Evolutionary conservation across 2,888 invertebrate species (phyloP), one percentile per base, ranked within the genome.

Genomic region (Netelia inedita): DNA sequence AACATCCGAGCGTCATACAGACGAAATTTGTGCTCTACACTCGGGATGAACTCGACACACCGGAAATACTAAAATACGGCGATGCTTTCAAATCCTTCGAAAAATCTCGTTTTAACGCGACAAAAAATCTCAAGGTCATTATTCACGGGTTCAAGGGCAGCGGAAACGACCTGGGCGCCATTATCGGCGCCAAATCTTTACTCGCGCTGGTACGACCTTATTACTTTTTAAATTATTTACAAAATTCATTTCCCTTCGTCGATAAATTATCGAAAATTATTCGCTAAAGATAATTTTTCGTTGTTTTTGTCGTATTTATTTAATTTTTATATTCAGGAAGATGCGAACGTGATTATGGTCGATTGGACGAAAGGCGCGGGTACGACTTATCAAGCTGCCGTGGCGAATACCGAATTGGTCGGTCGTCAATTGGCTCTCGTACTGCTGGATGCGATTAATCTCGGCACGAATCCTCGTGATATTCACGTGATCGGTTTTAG

Each of bases 331-430:
- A 73, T 74, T 88, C 87, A 96, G 96, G 94, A 94, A 87, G 94
- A 95, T 87, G 94, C 92, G 35, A 95, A 95, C 87, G 94, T 95
- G 43, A 91, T 95, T 16, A 87, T 95, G 3, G 92, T 95, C 83
- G 95, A 96, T 87, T 96, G 96, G 96, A 94, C 94, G 35, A 93
- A 93, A 80, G 95, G 95, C 1, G 95, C 96, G 0, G 95, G 95
- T 0, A 95, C 95, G 0, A 94, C 94, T 14, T 96, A 96, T 88
- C 91, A 94, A 6, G 91, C 93, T 14, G 95, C 95, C 0, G 95
- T 95, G 1, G 95, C 95, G 0, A 96, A 96, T 87, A 95, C 95
- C 0, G 95, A 96, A 91, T 91, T 95, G 2, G 95, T 95, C 0
- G 96, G 95, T 11, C 93, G 95, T 55, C 95, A 95, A 91, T 90